Base-by-base conservation (phyloP, 2,797 vertebrate species). In the Cercopithecus mitis region DNA sequence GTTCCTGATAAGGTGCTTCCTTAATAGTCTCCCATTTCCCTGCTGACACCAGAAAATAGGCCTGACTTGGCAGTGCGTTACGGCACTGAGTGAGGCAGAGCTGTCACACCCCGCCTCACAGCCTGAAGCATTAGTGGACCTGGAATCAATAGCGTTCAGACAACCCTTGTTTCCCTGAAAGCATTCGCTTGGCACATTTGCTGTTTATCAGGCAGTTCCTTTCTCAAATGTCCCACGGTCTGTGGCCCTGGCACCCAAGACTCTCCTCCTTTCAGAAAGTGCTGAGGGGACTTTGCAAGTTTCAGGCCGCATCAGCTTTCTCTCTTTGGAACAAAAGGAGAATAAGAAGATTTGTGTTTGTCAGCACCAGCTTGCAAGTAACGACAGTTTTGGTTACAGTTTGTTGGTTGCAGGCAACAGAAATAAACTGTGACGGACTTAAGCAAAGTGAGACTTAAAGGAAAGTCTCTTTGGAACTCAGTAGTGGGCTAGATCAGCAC, bases 11-110 rank as follows among this genome's bases (percentile, higher is more conserved):
- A 97, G 96, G 85, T 36, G 81, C 81, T 88, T 91, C 98, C 98
- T 98, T 97, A 91, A 98, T 98, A 98, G 98, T 98, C 97, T 98
- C 97, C 98, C 97, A 95, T 98, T 98, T 97, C 98, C 98, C 98
- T 95, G 98, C 98, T 98, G 98, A 96, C 94, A 96, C 90, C 77
- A 96, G 98, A 98, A 98, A 98, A 98, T 93, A 94, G 76, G 96
- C 96, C 98, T 96, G 97, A 95, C 96, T 97, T 97, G 93, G 93
- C 72, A 15, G 76, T 67, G 24, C 55, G 93, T 98, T 94, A 95
- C 97, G 55, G 81, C 57, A 58, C 79, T 80, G 45, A 90, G 91
- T 50, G 47, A 95, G 92, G 96, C 67, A 14, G 85, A 27, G 82
- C 88, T 81, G 95, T 97, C 94, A 91, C 90, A 33, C 1, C n/a